A percentile compares a stretch with the other conserved stretches of the same genome.
These are phyloP conservation scores for Ornithoptera priamus DNA, from an alignment of 2,888 invertebrate genomes.

Conservation along the genomic window DNA sequence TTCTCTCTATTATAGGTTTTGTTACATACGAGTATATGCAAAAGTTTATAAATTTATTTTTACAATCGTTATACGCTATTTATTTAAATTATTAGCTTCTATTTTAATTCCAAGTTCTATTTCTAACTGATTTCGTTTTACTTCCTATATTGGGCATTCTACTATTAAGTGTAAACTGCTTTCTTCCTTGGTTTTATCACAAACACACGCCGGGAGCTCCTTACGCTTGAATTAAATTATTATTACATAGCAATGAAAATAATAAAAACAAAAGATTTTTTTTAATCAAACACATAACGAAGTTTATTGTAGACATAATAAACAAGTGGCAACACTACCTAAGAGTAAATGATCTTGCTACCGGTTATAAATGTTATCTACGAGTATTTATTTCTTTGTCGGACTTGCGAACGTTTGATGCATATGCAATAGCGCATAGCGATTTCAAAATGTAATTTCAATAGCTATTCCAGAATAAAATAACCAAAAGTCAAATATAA, in stretches of 20 bases:
- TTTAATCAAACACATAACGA: conserved; percentile 5
- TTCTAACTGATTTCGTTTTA: no score
- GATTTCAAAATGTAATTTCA: not conserved
- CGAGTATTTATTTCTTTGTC: conserved; percentile 4
- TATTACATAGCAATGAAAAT: not conserved
- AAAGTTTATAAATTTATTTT: no score
- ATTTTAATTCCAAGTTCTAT: no score
- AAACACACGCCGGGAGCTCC: no score
- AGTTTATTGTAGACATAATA: conserved; percentile 4
- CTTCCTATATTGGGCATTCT: no score
- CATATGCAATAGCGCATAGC: not conserved
- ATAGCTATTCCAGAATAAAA: not conserved
- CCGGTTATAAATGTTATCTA: conserved; percentile 15
- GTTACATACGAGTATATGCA: no score
- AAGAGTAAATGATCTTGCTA: conserved; percentile 10
- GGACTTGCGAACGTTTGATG: not conserved
- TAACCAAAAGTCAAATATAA: not conserved
- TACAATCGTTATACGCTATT: no score
- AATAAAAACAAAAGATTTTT: not conserved
- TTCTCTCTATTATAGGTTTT: no score
- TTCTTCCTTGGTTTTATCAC: no score
- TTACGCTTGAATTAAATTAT: no score
- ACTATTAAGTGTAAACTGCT: no score
- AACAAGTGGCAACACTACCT: conserved; percentile 9
- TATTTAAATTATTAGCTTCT: no score